phyloP scores from a whole-genome alignment of 2,888 invertebrate genomes.

The Napeogenes sylphis region DNA sequence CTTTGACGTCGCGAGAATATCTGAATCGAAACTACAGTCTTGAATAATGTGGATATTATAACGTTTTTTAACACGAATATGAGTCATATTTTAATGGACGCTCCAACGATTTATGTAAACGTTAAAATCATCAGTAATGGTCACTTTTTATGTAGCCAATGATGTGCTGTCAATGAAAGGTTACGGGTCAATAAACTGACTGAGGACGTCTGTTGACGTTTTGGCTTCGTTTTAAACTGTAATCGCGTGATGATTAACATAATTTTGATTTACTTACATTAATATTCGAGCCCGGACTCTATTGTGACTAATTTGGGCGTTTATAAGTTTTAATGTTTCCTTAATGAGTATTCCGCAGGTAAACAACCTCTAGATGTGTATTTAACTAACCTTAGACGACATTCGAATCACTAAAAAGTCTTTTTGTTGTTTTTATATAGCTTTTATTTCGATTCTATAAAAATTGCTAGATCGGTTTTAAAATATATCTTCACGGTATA shows the following conservation, averaged over 20 bases:
- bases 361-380: constrained; percentile 39
- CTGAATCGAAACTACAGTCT: constrained; percentile 22
- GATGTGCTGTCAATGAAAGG: constrained; percentile 35
- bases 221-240: constrained; percentile 28
- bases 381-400: constrained; percentile 44
- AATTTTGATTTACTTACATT: constrained; percentile 23
- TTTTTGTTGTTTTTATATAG: constrained; percentile 18
- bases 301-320: constrained; percentile 21
- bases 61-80: constrained; percentile 7
- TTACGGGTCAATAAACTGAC: constrained; percentile 43
- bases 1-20: constrained; percentile 42
- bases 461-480: constrained; percentile 4
- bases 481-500: constrained; percentile 15
- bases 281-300: constrained; percentile 20
- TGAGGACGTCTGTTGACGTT: constrained; percentile 38
- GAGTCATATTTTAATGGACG: constrained; percentile 7
- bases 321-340: constrained; percentile 20
- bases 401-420: constrained; percentile 36
- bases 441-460: constrained; percentile 11
- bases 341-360: constrained; percentile 31
- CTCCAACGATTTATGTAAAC: constrained; percentile 5
- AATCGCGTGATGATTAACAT: constrained; percentile 28
- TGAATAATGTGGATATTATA: constrained; percentile 10
- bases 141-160: constrained; percentile 17
- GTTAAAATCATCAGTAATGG: constrained; percentile 11